phyloP scores from a whole-genome alignment of 37 sponge, comb jelly and placozoan genomes.

The Cladorhizidae sp. region DNA sequence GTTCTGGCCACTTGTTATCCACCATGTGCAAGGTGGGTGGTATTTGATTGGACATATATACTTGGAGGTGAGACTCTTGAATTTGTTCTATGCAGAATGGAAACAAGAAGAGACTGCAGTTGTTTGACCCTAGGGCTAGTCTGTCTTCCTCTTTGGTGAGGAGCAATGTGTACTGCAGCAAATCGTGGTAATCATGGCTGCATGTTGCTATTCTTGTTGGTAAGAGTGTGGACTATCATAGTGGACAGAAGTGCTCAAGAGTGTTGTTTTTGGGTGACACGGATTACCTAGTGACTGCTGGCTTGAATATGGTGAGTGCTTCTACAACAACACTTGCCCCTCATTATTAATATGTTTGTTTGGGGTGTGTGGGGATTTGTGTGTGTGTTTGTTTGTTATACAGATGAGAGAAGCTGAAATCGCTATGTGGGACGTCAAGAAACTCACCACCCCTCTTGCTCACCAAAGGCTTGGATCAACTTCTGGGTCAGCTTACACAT shows the following conservation, averaged over 20 bases:
- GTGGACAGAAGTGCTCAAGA: constrained; percentile 59
- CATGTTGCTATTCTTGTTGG: neutral
- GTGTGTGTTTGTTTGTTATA: no score
- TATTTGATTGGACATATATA: neutral
- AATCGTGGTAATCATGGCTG: no score
- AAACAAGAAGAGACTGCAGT: constrained; percentile 55
- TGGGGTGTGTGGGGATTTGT: no score
- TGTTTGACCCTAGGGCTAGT: constrained; percentile 75
- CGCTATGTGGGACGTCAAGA: constrained; percentile 58
- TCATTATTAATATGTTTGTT: no score
- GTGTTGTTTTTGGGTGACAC: constrained; percentile 70
- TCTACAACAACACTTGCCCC: no score
- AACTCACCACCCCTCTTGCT: neutral
- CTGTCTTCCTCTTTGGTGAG: constrained; percentile 2
- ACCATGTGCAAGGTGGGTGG: constrained; percentile 70
- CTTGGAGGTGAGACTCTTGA: no score
- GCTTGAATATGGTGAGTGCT: constrained; percentile 27
- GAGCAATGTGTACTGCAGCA: no score
- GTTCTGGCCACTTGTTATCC: constrained; percentile 60
- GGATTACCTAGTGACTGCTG: constrained; percentile 65
- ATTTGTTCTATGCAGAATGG: neutral
- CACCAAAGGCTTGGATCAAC: no score
- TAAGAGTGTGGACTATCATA: constrained; percentile 28
- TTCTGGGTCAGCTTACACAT: no score
- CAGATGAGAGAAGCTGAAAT: constrained; percentile 55